Evolutionary conservation across 2,113 vertebrate species (phyloP).

Genomic region (Notothenia coriiceps): DNA sequence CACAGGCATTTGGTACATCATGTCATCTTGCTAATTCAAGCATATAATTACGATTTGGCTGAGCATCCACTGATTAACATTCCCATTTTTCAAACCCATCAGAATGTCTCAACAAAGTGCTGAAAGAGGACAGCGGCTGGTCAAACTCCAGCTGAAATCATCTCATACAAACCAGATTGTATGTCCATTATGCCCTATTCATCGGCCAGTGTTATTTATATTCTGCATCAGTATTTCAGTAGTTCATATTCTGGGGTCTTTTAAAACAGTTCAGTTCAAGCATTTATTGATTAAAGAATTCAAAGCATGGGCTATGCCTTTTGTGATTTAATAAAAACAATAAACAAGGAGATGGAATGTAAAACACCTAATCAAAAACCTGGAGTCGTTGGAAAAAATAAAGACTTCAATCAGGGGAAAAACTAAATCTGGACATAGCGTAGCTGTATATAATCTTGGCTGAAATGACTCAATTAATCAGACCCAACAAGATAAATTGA

Average conservation of each 20-base stretch:
- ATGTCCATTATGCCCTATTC: neutral
- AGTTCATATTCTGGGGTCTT: neutral
- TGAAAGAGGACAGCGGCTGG: slow-evolving; percentile 6
- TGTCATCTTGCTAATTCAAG: slow-evolving; percentile 51
- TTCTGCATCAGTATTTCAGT: neutral
- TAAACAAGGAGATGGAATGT: slow-evolving; percentile 4
- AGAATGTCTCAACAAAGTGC: slow-evolving; percentile 17
- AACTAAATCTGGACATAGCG: neutral
- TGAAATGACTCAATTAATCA: slow-evolving; percentile 54
- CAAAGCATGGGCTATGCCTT: neutral
- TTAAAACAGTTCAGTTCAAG: neutral
- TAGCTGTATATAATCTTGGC: slow-evolving; percentile 41
- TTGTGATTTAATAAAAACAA: slow-evolving; percentile 9
- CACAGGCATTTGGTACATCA: slow-evolving; percentile 30
- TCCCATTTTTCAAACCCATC: slow-evolving; percentile 41
- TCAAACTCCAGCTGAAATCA: slow-evolving; percentile 21
- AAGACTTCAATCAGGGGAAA: slow-evolving; percentile 27
- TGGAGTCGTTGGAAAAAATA: neutral
- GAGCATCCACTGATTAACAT: slow-evolving; percentile 41
- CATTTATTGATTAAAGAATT: slow-evolving; percentile 6
- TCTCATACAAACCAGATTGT: slow-evolving; percentile 6
- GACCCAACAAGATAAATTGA: slow-evolving; percentile 25
- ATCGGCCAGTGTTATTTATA: slow-evolving; percentile 2
- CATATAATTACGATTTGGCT: slow-evolving; percentile 45
- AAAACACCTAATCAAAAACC: neutral